Evolutionary conservation across 2,888 invertebrate species (phyloP), one percentile per base, ranked within the genome.

Genomic region (Lamproptera curius): DNA sequence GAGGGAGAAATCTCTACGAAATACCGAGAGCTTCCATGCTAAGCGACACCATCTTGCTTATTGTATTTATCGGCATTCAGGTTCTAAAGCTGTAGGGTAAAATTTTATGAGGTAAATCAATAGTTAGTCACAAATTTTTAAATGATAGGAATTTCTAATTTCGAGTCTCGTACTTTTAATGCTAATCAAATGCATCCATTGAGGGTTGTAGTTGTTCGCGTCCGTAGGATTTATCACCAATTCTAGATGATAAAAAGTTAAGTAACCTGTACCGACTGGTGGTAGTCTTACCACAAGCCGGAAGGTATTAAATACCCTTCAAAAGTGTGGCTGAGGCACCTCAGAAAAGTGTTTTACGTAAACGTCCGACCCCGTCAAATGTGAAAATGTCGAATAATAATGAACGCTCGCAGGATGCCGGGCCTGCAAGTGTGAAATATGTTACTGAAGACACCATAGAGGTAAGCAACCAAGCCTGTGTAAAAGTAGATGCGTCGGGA

Each of bases 321-420:
- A n/a, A 28, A 8, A 28, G 28, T 9, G 28, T 28, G 28, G 28
- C 28, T 5, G 9, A 2, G n/a, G 28, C 9, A 28, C 2, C 28
- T 28, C n/a, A n/a, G 28, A 28, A 28, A 28, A 28, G 9, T 28
- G 2, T n/a, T 28, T 2, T 28, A 28, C n/a, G 28, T 28, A 28
- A 23, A 10, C 9, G 9, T 28, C 28, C 28, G n/a, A 28, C 28
- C 28, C 28, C 28, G 8, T 10, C 9, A 9, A 5, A 5, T 28
- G n/a, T 28, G 28, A 28, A n/a, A n/a, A 28, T 28, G 9, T 28
- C 28, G 28, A 10, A 28, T n/a, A 28, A 28, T 28, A 28, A 28
- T 28, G n/a, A n/a, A 48, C 52, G 45, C 52, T 52, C 42, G 13
- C 39, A 15, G 48, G 45, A 48, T 45, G 36, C 52, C 48, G 48